phyloP scores from a whole-genome alignment of 2,113 vertebrate genomes.

The Talpa occidentalis region DNA sequence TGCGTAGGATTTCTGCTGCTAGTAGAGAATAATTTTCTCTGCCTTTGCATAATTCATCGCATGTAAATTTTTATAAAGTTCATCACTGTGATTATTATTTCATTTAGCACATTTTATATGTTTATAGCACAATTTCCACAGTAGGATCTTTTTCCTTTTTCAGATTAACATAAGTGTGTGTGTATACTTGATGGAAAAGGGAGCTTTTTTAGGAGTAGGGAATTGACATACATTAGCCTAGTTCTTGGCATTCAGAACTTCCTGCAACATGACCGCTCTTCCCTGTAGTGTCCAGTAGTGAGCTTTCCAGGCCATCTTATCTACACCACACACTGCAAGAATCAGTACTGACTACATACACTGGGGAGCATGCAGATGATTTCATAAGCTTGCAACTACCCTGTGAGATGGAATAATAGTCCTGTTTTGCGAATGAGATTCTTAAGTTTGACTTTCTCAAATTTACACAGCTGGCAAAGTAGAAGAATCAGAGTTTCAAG shows the following conservation, averaged over 20 bases:
- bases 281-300: not conserved
- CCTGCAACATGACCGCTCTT: not conserved
- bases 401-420: not conserved
- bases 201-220: not conserved
- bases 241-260: not conserved
- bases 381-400: not conserved
- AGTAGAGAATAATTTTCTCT: slow-evolving; percentile 42
- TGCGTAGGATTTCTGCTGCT: slow-evolving; percentile 29
- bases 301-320: not conserved
- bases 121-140: slow-evolving; percentile 49
- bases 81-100: slow-evolving; percentile 66
- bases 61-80: slow-evolving; percentile 63
- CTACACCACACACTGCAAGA: not conserved
- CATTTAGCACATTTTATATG: slow-evolving; percentile 39
- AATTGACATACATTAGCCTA: not conserved
- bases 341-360: not conserved
- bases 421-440: not conserved
- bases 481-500: not conserved
- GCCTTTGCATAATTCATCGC: slow-evolving; percentile 44
- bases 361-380: not conserved
- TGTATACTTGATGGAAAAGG: not conserved
- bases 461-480: not conserved
- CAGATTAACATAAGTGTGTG: not conserved
- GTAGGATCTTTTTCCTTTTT: slow-evolving; percentile 4
- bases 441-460: not conserved